Evolutionary conservation across 2,888 invertebrate species (phyloP).

Genomic region (Augochlorella aurata): DNA sequence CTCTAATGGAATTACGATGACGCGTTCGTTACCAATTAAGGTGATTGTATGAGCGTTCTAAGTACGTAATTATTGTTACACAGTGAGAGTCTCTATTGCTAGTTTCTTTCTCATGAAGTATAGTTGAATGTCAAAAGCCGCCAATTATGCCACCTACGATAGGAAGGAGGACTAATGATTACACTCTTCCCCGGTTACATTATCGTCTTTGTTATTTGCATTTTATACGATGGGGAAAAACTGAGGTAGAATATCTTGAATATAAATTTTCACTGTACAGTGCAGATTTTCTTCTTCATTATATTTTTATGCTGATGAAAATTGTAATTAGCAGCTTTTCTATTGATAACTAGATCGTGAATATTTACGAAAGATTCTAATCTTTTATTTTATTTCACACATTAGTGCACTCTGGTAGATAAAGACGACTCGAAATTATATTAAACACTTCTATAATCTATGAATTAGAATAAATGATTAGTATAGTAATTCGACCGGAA

Average conservation of each 20-base stretch:
- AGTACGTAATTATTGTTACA: slow-evolving; percentile 1
- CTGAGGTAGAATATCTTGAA: not conserved
- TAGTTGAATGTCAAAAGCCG: slow-evolving; percentile 29
- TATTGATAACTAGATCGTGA: not conserved
- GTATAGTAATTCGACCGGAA: not conserved
- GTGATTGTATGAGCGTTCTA: not conserved
- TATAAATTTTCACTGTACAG: not conserved
- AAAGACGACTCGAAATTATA: slow-evolving; percentile 8
- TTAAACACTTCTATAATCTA: not conserved
- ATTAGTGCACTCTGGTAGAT: slow-evolving; percentile 29
- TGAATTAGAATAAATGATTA: not conserved
- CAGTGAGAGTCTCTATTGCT: not conserved
- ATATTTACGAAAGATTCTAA: not conserved
- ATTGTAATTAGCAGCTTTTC: not conserved
- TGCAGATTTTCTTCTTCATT: not conserved
- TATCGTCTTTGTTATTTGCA: not conserved
- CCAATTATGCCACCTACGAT: slow-evolving; percentile 44
- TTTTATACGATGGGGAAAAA: not conserved
- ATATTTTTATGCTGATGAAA: not conserved
- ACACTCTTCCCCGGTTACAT: not conserved
- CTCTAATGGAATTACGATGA: not conserved
- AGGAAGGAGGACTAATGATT: slow-evolving; percentile 30
- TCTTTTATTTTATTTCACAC: not conserved
- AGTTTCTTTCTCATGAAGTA: not conserved
- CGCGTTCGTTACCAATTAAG: not conserved